These are phyloP conservation scores for Alexandromys fortis DNA, from an alignment of 2,113 vertebrate genomes.

Conservation along the genomic window DNA sequence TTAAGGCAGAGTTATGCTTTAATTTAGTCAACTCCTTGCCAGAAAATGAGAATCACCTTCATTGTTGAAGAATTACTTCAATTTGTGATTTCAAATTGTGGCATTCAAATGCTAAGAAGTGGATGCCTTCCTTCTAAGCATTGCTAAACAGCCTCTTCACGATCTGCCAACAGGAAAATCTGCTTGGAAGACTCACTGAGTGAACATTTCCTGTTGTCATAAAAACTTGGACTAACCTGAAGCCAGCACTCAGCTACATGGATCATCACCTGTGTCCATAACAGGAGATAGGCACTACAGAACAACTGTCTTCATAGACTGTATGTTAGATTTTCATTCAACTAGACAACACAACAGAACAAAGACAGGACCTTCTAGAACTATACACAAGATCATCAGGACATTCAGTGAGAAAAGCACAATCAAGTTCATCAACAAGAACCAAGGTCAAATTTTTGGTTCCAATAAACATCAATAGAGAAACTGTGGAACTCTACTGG, in stretches of 20 bases:
- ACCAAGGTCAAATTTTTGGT: background rate
- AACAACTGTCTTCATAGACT: background rate
- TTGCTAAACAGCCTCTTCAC: background rate
- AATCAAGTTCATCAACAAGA: background rate
- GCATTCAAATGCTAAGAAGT: background rate
- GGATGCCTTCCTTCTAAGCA: background rate
- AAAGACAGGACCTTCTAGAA: background rate
- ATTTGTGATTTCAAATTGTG: background rate
- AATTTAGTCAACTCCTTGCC: background rate
- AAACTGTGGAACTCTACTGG: background rate
- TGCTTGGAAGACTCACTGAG: background rate
- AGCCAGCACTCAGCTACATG: background rate
- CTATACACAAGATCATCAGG: rapidly evolving
- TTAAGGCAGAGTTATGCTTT: background rate
- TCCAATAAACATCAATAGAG: background rate
- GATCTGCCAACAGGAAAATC: background rate
- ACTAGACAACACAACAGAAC: background rate
- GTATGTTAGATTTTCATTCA: background rate
- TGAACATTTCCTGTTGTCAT: background rate
- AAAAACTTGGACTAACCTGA: background rate
- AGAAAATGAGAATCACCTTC: background rate
- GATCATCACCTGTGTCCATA: background rate
- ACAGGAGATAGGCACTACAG: background rate
- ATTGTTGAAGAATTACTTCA: background rate
- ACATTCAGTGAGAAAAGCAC: background rate